Evolutionary conservation across 2,888 invertebrate species (phyloP).

Genomic region (Antitype chi): DNA sequence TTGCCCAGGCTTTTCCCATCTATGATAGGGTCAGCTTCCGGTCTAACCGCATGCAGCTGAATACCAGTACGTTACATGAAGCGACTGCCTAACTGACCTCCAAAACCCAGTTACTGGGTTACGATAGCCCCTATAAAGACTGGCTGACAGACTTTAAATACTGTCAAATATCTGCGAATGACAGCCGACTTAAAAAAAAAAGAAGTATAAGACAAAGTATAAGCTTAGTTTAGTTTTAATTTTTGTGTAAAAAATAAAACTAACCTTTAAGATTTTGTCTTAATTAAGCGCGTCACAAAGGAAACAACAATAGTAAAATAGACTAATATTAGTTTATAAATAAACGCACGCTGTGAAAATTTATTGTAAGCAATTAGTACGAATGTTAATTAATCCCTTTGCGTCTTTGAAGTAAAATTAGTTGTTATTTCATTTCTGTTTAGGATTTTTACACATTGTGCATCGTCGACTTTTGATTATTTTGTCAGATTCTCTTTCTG

Average conservation of each 20-base stretch:
- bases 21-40: too few relatives aligned
- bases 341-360: constrained; percentile 16
- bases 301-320: constrained; percentile 28
- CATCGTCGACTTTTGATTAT: background rate
- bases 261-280: constrained; percentile 16
- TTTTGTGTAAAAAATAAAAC: background rate
- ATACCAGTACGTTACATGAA: too few relatives aligned
- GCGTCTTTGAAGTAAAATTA: constrained; percentile 8
- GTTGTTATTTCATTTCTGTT: background rate
- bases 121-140: too few relatives aligned
- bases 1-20: too few relatives aligned
- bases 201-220: too few relatives aligned
- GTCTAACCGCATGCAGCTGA: too few relatives aligned
- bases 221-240: too few relatives aligned
- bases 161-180: too few relatives aligned
- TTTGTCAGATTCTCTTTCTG: background rate
- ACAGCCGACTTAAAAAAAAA: too few relatives aligned
- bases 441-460: background rate
- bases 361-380: constrained; percentile 33
- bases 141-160: too few relatives aligned
- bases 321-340: constrained; percentile 34
- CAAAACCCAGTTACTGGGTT: too few relatives aligned
- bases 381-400: constrained; percentile 38
- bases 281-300: constrained; percentile 23
- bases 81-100: too few relatives aligned